phyloP scores from a whole-genome alignment of 2,113 vertebrate genomes.

The Chamaea fasciata region DNA sequence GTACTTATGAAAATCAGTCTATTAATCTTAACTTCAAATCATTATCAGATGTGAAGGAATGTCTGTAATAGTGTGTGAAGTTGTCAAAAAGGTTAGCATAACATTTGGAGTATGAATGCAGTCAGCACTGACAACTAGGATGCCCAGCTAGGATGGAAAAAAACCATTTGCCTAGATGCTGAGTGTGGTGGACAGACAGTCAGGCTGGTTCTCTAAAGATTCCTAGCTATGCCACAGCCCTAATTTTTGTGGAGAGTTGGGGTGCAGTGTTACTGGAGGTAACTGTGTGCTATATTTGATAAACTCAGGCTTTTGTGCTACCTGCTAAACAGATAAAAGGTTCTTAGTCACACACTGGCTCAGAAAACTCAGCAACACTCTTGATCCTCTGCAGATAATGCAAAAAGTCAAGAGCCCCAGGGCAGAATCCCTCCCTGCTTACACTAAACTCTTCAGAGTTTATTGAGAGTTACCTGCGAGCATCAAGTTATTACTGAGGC shows the following conservation, averaged over 20 bases:
- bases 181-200: background rate
- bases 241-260: background rate
- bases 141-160: background rate
- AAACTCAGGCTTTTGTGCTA: background rate
- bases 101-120: background rate
- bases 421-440: background rate
- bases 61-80: background rate
- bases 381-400: background rate
- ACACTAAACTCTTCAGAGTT: background rate
- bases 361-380: background rate
- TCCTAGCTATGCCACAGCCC: background rate
- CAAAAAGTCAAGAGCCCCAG: background rate
- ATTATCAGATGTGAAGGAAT: background rate
- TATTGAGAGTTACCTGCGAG: background rate
- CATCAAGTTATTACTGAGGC: background rate
- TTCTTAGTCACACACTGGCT: background rate
- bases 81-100: background rate
- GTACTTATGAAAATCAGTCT: background rate
- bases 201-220: background rate
- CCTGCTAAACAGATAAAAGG: background rate
- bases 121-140: background rate
- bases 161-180: background rate
- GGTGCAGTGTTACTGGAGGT: background rate
- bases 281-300: background rate
- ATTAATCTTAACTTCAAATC: background rate